Evolutionary conservation across 2,113 vertebrate species (phyloP).

Genomic region (Ardeotis arabs): DNA sequence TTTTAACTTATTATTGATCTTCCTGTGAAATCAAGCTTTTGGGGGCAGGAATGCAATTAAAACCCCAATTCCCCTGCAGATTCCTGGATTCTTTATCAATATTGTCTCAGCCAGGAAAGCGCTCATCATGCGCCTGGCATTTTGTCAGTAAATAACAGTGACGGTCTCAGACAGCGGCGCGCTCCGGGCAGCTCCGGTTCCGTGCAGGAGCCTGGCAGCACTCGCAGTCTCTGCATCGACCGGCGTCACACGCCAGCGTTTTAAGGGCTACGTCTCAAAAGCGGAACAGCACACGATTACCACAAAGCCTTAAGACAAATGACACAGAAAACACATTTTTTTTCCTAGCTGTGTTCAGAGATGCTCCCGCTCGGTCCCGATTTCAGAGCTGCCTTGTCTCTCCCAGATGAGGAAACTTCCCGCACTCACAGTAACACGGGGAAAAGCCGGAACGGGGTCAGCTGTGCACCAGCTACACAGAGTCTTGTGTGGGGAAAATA

Average conservation of each 20-base stretch:
- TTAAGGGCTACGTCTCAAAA: not conserved
- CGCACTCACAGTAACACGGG: not conserved
- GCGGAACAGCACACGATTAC: not conserved
- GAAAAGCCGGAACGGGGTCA: not conserved
- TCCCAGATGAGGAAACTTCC: not conserved
- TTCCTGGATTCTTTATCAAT: not conserved
- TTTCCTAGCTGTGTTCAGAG: not conserved
- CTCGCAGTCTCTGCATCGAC: not conserved
- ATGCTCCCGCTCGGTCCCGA: not conserved
- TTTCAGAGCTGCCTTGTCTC: not conserved
- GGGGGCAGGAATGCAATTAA: not conserved
- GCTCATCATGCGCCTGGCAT: not conserved
- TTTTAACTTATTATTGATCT: not conserved
- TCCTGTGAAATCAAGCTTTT: not conserved
- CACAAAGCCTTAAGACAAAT: not conserved
- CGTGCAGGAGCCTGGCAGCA: not conserved
- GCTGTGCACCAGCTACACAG: not conserved
- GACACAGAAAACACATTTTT: not conserved
- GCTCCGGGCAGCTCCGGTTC: not conserved
- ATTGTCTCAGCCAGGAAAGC: not conserved
- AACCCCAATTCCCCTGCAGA: not conserved
- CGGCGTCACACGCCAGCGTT: fast-evolving
- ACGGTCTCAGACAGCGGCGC: fast-evolving
- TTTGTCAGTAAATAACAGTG: not conserved
- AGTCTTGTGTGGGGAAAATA: not conserved